Evolutionary conservation across 2,888 invertebrate genomes (phyloP), one percentile per base, ranked within the genome.

Genomic region (Leucozona laternaria): DNA sequence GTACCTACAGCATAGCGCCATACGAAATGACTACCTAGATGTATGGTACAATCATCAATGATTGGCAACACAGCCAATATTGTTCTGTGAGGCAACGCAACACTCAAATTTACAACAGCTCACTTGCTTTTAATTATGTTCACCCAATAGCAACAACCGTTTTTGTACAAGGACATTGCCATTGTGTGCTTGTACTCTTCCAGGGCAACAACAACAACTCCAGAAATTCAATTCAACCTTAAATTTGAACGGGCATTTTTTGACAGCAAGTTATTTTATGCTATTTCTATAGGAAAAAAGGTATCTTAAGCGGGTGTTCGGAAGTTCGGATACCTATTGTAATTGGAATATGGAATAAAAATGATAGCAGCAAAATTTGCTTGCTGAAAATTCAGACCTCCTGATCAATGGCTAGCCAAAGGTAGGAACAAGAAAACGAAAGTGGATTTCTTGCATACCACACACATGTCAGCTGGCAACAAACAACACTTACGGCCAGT

Each of bases 401-500:
- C 92, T 92, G 90, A 89, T 91, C 90, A 91, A 90, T 90, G 92
- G 92, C 92, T 92, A 92, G 92, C 92, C 90, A 90, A 90, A 90
- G 90, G 92, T 92, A 91, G 91, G 92, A 92, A 92, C 91, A 92
- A 92, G 92, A 92, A 92, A 92, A 91, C 90, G 92, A 92, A 92
- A 92, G 92, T 92, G 91, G 90, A 90, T 89, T 89, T 78, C 34
- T 62, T 76, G 43, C 68, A 55, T 40, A 7, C 45, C n/a, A 11
- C 64, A 81, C 73, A 81, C 78, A 81, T 86, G 85, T 73, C 81
- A 77, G 68, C 73, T 77, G 68, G 64, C 57, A 73, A 75, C 71
- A 79, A 40, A 75, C 71, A 79, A 48, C 77, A 81, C 86, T 78
- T 81, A 86, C 81, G 86, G 78, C 72, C 77, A 81, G 81, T 80